Conservation (phyloP, 2,888 invertebrate genomes). For the Apomyelois bistriatella region DNA sequence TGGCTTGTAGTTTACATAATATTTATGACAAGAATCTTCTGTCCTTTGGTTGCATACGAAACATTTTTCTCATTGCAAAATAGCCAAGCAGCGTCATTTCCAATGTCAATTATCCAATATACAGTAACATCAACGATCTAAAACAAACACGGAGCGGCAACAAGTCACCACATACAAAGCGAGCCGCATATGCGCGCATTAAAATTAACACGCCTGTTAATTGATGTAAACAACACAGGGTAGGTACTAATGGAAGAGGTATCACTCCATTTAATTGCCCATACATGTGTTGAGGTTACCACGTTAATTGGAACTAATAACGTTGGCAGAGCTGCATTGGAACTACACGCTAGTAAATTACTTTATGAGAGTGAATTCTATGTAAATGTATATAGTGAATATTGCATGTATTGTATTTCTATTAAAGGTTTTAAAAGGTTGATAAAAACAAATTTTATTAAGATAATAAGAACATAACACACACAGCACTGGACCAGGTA, state of each 20-base stretch:
- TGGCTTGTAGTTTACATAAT: no score
- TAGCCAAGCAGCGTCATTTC: no score
- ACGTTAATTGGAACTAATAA: slow-evolving; percentile 76
- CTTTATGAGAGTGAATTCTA: slow-evolving; percentile 38
- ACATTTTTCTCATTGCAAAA: no score
- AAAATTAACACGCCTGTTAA: slow-evolving; percentile 70
- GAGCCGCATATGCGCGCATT: slow-evolving; percentile 52
- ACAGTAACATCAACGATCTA: not conserved
- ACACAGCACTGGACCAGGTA: no score
- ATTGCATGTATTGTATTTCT: not conserved
- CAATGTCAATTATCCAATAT: no score
- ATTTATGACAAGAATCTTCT: no score
- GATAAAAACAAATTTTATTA: not conserved
- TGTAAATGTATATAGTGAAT: slow-evolving; percentile 27
- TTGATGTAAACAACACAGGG: slow-evolving; percentile 72
- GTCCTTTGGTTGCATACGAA: no score
- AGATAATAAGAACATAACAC: not conserved
- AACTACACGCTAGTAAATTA: slow-evolving; percentile 45
- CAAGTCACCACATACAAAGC: slow-evolving; percentile 43
- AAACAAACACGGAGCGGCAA: slow-evolving; percentile 24
- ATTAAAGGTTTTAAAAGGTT: no score
- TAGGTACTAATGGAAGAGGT: slow-evolving; percentile 74
- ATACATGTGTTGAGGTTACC: slow-evolving; percentile 75
- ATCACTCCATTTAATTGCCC: slow-evolving; percentile 77
- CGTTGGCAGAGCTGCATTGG: slow-evolving; percentile 56